Conservation (phyloP, 2,113 vertebrate species). For the Oenanthe oenanthe region DNA sequence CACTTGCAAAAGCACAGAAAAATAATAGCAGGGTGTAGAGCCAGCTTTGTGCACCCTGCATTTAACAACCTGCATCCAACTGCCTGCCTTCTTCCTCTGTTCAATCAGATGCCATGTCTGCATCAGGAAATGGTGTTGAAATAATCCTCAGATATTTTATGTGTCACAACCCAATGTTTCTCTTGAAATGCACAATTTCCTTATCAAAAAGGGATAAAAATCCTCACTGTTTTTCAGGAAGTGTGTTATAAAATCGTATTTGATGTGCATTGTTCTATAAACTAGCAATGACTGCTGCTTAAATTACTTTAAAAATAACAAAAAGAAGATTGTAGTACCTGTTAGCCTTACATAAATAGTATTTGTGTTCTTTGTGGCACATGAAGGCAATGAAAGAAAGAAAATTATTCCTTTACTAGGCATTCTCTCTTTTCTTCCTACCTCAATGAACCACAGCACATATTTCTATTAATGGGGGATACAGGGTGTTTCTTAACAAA, state of each 20-base stretch:
- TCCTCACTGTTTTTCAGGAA: not conserved
- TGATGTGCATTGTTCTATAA: not conserved
- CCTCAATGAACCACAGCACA: not conserved
- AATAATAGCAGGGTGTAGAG: not conserved
- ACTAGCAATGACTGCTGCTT: not conserved
- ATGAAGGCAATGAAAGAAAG: not conserved
- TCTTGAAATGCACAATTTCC: not conserved
- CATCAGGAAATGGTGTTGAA: not conserved
- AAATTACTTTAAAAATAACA: not conserved
- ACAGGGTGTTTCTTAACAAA: not conserved
- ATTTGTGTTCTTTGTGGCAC: not conserved
- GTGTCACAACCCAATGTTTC: not conserved
- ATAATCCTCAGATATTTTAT: not conserved
- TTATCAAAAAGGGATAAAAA: constrained; percentile 1
- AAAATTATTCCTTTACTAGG: not conserved
- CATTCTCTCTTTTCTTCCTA: not conserved
- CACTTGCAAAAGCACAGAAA: not conserved
- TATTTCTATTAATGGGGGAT: not conserved
- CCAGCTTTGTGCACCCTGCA: not conserved
- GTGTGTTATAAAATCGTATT: not conserved
- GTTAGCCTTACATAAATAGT: not conserved
- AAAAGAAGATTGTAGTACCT: not conserved
- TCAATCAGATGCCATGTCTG: not conserved
- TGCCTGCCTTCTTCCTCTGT: not conserved
- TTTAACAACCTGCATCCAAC: not conserved